These are phyloP conservation scores for Spatulosminthurus flaviceps DNA, from an alignment of 2,888 invertebrate genomes.

Conservation along the genomic window DNA sequence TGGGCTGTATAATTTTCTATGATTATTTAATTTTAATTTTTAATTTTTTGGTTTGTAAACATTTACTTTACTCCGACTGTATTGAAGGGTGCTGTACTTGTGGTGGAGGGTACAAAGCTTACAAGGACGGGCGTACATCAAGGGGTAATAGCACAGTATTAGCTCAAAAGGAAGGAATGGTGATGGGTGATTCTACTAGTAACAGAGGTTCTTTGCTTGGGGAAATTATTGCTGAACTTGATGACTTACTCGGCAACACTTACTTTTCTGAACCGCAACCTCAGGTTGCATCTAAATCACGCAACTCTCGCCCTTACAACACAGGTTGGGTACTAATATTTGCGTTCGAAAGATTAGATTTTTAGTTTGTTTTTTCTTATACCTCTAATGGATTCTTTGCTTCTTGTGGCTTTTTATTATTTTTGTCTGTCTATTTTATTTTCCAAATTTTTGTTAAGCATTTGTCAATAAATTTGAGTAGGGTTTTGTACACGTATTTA, in stretches of 20 bases:
- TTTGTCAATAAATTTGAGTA: no score
- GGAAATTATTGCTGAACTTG: conserved; percentile 62
- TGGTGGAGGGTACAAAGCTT: conserved; percentile 41
- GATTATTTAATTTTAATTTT: not conserved
- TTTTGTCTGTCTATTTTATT: no score
- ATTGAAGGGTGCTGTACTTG: conserved; percentile 36
- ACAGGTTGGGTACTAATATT: conserved; percentile 26
- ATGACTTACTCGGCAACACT: conserved; percentile 60
- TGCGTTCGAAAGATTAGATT: conserved; percentile 19
- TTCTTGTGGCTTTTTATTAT: not conserved
- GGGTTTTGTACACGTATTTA: no score
- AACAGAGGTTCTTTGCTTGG: conserved; percentile 55
- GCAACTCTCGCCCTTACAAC: conserved; percentile 21
- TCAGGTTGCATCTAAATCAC: conserved; percentile 21
- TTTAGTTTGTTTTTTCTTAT: not conserved
- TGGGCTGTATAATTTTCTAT: no score
- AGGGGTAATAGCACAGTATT: conserved; percentile 13
- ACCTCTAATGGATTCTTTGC: not conserved
- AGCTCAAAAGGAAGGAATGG: conserved; percentile 9
- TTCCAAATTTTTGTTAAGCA: no score
- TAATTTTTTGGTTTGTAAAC: not conserved
- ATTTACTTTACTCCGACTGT: not conserved
- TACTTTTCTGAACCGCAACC: conserved; percentile 52
- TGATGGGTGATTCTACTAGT: conserved; percentile 18
- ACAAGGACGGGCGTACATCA: conserved; percentile 10